Evolutionary conservation across 2,888 invertebrate genomes (phyloP), one percentile per base, ranked within the genome.

Genomic region (Rutpela maculata): DNA sequence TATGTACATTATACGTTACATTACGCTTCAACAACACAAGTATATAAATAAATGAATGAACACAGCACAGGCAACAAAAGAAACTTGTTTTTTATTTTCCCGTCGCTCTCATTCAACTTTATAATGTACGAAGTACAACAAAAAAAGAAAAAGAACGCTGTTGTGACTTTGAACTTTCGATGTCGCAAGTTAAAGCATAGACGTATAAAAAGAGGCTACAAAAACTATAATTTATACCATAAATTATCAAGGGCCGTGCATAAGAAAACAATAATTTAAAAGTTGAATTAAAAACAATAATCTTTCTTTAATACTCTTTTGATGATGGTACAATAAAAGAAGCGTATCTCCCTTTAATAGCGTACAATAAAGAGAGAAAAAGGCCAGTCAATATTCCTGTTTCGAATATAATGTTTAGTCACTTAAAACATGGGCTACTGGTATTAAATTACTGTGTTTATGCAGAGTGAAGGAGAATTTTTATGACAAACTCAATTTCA

Each of bases 341-440:
- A 11, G 11, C 7, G 63, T 59, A 19, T 65, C 67, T 78, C 77
- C 68, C 67, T 77, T 31, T 66, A 55, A 15, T n/a, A 22, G 63
- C 31, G 31, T 62, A 17, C 10, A 56, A 50, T 50, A 15, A 19
- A 70, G 57, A 78, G 50, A 63, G 74, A 74, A 70, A 78, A 17
- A 55, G 63, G 6, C 69, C 35, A 77, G 78, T 69, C 77, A 77
- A 71, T 76, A 79, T 79, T 79, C 79, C 76, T 77, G 81, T 81
- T 80, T 76, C 72, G 71, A 75, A 74, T 73, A 75, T 75, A 70
- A 75, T 75, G 79, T 63, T 70, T 71, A 78, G 80, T 76, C 80
- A 74, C 76, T 80, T 81, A 78, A 78, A 80, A 78, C 78, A 77
- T 71, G 75, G 74, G 81, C 81, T 81, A 81, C 81, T 78, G 81